These are phyloP conservation scores for Tinamus major DNA, from an alignment of 2,797 vertebrate genomes.

Conservation along the genomic window DNA sequence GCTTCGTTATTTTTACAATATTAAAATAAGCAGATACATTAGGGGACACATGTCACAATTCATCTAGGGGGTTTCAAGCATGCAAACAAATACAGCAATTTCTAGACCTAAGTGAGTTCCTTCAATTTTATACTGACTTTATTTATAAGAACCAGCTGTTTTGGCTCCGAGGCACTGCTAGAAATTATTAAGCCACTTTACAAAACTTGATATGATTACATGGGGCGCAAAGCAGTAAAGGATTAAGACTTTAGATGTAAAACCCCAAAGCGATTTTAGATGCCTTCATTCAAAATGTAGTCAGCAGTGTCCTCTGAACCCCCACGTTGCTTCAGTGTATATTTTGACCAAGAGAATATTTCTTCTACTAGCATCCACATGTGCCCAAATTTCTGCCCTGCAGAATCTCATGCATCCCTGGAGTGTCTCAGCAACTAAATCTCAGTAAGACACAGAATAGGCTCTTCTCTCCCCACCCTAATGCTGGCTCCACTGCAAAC, in stretches of 20 bases:
- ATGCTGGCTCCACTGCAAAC: not conserved
- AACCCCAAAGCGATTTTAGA: not conserved
- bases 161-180: not conserved
- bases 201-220: constrained; percentile 19
- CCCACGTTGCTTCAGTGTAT: not conserved
- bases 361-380: not conserved
- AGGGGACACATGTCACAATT: not conserved
- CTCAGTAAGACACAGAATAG: not conserved
- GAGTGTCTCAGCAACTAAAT: not conserved
- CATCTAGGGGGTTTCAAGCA: not conserved
- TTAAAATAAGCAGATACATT: constrained; percentile 15
- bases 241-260: not conserved
- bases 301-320: not conserved
- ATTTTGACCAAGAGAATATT: not conserved
- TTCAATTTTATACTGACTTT: not conserved
- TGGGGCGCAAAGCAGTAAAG: not conserved
- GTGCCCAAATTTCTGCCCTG: not conserved
- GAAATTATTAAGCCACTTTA: constrained; percentile 23
- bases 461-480: not conserved
- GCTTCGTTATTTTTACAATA: constrained; percentile 3
- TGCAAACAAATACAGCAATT: not conserved
- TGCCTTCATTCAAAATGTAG: not conserved
- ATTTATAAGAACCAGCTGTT: constrained; percentile 27
- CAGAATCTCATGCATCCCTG: not conserved
- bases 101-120: constrained; percentile 14